Base-by-base conservation (phyloP, 2,888 invertebrate species). In the Hetaerina titia region DNA sequence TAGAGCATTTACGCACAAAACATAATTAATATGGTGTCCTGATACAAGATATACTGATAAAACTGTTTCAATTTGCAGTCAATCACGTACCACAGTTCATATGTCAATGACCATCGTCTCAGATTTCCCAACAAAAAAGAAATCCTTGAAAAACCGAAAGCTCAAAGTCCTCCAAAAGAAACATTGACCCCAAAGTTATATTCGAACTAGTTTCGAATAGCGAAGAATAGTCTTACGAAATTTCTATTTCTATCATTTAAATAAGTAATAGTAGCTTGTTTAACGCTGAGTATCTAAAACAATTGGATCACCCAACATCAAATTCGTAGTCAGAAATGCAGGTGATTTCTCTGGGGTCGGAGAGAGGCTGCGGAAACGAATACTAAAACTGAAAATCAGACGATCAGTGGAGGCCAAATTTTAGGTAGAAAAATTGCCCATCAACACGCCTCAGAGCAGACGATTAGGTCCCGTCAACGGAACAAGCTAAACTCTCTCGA, bases 81-180 rank as follows among this genome's bases (percentile, higher is more conserved):
- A n/a, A 13, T 31, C 81, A 31, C 81, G 81, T 31, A 31, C 2
- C 15, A 81, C 31, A 31, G 13, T 31, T 31, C 31, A 31, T 31
- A 31, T 31, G 5, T 31, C 4, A 15, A 81, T 81, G 31, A 31
- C 81, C 81, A 81, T 31, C 31, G 31, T 81, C 81, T 81, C 17
- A 4, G 4, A 31, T 81, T 81, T 81, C 81, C 81, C 81, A 81
- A 13, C 81, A 81, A n/a, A 81, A 25, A 81, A 81, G 81, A 5
- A 81, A 81, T 81, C 81, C 81, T 81, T 81, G 81, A 81, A 69
- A 81, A 81, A 31, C 81, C 4, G 81, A 81, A 81, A 81, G 81
- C n/a, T 81, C 22, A 31, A 9, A 81, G 22, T 15, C 25, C 31
- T 5, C 13, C 25, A 13, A 81, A 13, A 15, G n/a, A 81, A 81